Evolutionary conservation across 2,888 invertebrate genomes (phyloP).

Genomic region (Rhamphomyia laevipes): DNA sequence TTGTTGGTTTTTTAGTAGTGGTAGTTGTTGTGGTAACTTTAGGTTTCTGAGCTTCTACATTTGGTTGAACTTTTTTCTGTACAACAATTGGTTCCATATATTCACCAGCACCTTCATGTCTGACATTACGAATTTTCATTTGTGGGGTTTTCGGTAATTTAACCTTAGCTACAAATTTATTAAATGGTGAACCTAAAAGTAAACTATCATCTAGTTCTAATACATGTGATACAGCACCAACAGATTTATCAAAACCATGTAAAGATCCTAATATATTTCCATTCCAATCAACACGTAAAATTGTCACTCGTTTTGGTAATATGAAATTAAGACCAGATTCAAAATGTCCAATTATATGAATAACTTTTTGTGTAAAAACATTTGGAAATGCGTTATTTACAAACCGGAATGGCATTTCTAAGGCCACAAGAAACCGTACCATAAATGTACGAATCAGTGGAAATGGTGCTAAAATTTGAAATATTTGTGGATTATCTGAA

Average conservation of each 20-base stretch:
- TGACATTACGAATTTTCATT: constrained; percentile 30
- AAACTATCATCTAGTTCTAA: constrained; percentile 51
- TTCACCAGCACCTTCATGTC: constrained; percentile 26
- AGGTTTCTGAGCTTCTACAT: constrained; percentile 7
- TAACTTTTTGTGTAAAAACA: constrained; percentile 46
- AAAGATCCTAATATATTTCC: constrained; percentile 61
- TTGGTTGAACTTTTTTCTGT: background rate
- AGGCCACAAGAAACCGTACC: constrained; percentile 44
- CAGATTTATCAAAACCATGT: constrained; percentile 47
- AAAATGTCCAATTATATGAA: constrained; percentile 59
- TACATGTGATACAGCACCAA: constrained; percentile 50
- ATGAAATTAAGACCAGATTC: constrained; percentile 29
- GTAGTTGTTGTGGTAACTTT: constrained; percentile 22
- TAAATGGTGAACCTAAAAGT: constrained; percentile 57
- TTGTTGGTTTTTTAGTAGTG: constrained; percentile 16
- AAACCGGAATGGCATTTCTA: constrained; percentile 52
- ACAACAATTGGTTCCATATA: constrained; percentile 22
- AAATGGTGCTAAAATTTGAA: constrained; percentile 45
- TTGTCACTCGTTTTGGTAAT: constrained; percentile 40
- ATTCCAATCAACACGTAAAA: constrained; percentile 55
- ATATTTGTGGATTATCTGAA: constrained; percentile 43
- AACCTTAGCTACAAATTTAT: constrained; percentile 52
- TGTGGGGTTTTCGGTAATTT: constrained; percentile 38
- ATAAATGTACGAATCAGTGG: constrained; percentile 55
- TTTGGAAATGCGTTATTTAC: constrained; percentile 55